Evolutionary conservation across 2,797 vertebrate genomes (phyloP).

Genomic region (Myotis myotis): DNA sequence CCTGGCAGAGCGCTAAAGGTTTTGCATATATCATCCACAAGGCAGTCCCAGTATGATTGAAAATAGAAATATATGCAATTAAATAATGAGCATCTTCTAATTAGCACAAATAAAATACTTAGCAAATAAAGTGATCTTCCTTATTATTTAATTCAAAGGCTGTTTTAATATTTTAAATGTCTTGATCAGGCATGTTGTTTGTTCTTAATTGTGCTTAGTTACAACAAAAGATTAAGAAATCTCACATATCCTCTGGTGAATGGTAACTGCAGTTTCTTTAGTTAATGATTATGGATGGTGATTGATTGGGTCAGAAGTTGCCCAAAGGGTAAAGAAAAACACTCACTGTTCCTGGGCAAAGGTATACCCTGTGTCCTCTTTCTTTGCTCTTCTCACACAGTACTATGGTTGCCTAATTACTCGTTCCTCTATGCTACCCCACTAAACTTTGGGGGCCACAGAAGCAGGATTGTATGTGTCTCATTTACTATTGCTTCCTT

Average conservation of each 20-base stretch:
- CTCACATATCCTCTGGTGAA: background rate
- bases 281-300: background rate
- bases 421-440: background rate
- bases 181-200: background rate
- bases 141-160: background rate
- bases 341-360: background rate
- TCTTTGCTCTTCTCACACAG: background rate
- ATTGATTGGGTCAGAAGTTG: background rate
- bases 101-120: background rate
- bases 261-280: background rate
- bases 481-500: background rate
- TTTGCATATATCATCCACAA: background rate
- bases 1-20: background rate
- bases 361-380: background rate
- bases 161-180: background rate
- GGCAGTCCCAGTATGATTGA: background rate
- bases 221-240: background rate
- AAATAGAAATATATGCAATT: background rate
- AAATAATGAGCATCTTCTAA: background rate
- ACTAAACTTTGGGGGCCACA: background rate
- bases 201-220: background rate
- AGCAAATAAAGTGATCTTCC: background rate
- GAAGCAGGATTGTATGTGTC: background rate
- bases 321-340: background rate
- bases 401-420: background rate